A percentile compares a stretch with the other conserved stretches of the same genome.
These are phyloP conservation scores for Falco punctatus DNA, from an alignment of 2,113 vertebrate genomes.

Conservation along the genomic window DNA sequence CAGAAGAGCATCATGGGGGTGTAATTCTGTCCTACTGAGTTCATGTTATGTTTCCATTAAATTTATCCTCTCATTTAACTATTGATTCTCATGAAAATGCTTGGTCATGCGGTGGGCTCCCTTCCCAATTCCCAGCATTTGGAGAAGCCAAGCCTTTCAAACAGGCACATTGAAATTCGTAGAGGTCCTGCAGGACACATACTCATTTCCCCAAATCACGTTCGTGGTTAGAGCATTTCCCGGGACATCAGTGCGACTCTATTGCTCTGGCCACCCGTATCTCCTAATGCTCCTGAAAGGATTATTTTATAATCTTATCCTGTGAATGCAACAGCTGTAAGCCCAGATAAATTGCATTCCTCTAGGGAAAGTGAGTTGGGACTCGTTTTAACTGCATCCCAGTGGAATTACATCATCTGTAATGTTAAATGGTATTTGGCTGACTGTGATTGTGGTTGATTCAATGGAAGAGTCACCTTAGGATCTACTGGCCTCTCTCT, in stretches of 20 bases:
- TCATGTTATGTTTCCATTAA: background rate
- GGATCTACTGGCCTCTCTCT: background rate
- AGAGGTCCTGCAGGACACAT: background rate
- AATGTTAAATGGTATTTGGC: conserved; percentile 24
- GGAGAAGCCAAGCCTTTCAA: background rate
- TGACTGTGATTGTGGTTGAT: background rate
- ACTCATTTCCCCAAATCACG: background rate
- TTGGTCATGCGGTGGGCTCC: background rate
- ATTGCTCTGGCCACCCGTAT: background rate
- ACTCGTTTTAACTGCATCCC: background rate
- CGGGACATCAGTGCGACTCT: fast-evolving
- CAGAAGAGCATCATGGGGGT: background rate
- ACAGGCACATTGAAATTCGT: background rate
- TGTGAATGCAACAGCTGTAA: conserved; percentile 59
- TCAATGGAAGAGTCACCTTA: background rate
- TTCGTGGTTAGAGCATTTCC: background rate
- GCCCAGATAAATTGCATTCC: conserved; percentile 58
- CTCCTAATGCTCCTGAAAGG: conserved; percentile 55
- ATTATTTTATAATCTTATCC: conserved; percentile 61
- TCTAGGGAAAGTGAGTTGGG: conserved; percentile 23
- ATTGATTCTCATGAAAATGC: background rate
- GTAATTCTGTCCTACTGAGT: background rate
- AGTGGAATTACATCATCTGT: background rate
- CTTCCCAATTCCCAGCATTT: background rate
- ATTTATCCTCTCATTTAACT: background rate